These are phyloP conservation scores for Pteruthius melanotis DNA, from an alignment of 2,113 vertebrate genomes.

Conservation along the genomic window DNA sequence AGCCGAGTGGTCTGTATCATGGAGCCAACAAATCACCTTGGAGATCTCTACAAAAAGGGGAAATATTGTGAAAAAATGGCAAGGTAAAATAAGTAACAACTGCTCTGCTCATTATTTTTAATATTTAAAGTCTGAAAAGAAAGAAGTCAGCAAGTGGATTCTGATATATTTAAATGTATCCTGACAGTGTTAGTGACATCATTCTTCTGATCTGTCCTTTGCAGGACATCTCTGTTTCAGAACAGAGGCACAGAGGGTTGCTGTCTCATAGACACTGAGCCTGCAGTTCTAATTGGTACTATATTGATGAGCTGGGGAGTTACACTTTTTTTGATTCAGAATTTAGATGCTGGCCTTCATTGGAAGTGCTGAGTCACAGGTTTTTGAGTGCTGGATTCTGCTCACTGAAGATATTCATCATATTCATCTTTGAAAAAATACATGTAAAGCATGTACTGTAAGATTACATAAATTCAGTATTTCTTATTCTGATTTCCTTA, in stretches of 20 bases:
- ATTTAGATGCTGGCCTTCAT: not conserved
- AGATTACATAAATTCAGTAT: not conserved
- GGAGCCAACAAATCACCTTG: not conserved
- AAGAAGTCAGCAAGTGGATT: not conserved
- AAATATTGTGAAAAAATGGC: not conserved
- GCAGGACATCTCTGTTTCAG: not conserved
- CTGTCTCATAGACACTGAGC: not conserved
- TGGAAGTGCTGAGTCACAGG: conserved; percentile 27
- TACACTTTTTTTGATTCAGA: not conserved
- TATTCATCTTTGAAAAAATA: not conserved
- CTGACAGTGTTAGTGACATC: not conserved
- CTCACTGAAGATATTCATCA: not conserved
- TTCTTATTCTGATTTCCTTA: not conserved
- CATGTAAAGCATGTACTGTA: not conserved
- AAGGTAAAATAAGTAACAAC: not conserved
- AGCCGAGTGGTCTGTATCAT: not conserved
- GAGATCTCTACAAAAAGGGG: not conserved
- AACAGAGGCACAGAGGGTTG: not conserved
- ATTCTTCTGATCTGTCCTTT: not conserved
- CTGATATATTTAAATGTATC: not conserved
- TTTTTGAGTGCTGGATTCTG: not conserved
- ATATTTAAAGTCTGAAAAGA: not conserved
- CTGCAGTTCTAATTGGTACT: not conserved
- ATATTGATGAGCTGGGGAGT: not conserved
- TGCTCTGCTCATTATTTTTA: not conserved